These are phyloP conservation scores for Mya arenaria DNA, from an alignment of 1,140 invertebrate genomes.

Conservation along the genomic window DNA sequence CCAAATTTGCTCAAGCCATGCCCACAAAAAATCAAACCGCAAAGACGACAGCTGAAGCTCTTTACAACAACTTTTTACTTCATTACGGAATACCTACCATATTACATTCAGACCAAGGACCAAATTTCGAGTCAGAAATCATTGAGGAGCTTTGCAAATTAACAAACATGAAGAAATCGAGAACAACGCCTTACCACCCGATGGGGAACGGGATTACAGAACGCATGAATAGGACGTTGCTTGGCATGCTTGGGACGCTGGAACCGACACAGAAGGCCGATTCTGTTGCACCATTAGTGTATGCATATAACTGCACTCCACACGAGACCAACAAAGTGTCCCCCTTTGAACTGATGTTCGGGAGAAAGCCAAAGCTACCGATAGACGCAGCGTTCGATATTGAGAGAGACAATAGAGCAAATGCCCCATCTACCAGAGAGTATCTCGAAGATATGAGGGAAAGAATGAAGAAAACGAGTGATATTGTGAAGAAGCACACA, in stretches of 20 bases:
- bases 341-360: constrained; percentile 56
- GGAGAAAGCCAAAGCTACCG: constrained; percentile 45
- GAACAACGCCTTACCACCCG: constrained; percentile 26
- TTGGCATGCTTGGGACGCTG: constrained; percentile 53
- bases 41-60: constrained; percentile 37
- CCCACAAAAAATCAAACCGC: constrained; percentile 56
- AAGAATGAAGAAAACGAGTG: constrained; percentile 6
- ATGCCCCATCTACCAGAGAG: neutral
- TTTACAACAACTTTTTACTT: constrained; percentile 43
- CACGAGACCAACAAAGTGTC: constrained; percentile 50
- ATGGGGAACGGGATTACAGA: constrained; percentile 20
- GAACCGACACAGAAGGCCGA: constrained; percentile 40
- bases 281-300: constrained; percentile 44
- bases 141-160: constrained; percentile 48
- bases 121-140: constrained; percentile 46
- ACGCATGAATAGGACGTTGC: constrained; percentile 47
- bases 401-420: neutral
- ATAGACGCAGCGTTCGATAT: constrained; percentile 49
- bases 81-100: constrained; percentile 48
- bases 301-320: constrained; percentile 56
- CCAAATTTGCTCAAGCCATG: constrained; percentile 51
- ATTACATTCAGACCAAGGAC: constrained; percentile 50
- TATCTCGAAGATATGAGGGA: constrained; percentile 39
- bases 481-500: constrained; percentile 14
- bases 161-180: constrained; percentile 35